These are phyloP conservation scores for Molossus molossus DNA, from an alignment of 2,797 vertebrate genomes.

Conservation along the genomic window DNA sequence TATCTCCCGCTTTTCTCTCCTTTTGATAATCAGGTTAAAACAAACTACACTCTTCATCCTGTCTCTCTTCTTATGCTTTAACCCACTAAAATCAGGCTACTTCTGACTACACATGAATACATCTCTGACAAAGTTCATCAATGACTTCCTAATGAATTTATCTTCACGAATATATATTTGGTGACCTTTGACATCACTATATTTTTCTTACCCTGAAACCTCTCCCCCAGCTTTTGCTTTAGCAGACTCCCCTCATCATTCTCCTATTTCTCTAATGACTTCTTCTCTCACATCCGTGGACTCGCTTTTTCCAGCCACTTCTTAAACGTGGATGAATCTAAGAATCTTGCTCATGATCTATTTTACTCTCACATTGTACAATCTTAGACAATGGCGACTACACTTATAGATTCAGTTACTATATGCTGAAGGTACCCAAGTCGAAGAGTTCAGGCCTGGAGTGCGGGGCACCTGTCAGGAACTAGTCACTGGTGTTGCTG, in stretches of 20 bases:
- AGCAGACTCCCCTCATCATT: not conserved
- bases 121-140: not conserved
- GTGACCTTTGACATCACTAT: not conserved
- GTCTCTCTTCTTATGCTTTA: not conserved
- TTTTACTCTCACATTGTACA: not conserved
- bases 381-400: not conserved
- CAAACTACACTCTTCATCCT: not conserved
- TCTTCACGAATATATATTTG: not conserved
- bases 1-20: not conserved
- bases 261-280: not conserved
- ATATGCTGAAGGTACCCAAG: too few relatives aligned
- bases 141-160: not conserved
- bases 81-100: not conserved
- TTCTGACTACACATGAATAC: not conserved
- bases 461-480: not conserved
- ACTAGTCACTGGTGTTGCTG: not conserved
- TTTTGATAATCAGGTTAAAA: not conserved
- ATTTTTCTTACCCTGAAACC: not conserved
- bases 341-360: not conserved
- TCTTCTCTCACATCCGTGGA: not conserved
- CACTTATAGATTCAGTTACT: not conserved
- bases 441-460: not conserved
- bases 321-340: not conserved
- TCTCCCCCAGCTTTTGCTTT: not conserved
- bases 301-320: not conserved